A percentile compares a stretch with the other conserved stretches of the same genome.
Evolutionary conservation across 2,888 invertebrate genomes (phyloP).

Genomic region (Folsomia candida): DNA sequence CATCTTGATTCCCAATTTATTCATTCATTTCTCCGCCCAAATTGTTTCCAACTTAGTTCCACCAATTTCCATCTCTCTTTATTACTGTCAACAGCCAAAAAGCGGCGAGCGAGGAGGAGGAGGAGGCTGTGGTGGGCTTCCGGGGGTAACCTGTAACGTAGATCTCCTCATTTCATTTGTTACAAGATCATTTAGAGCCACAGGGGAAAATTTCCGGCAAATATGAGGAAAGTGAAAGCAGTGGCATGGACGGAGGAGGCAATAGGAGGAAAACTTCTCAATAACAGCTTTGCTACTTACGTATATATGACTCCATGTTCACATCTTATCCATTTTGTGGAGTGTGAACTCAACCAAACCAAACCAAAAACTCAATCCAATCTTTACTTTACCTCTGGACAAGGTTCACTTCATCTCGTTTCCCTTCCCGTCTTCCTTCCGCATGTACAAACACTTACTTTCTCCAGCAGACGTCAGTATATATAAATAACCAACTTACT

Average conservation of each 20-base stretch:
- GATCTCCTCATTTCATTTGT: no score
- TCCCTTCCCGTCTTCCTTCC: not conserved
- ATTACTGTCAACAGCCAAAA: conserved; percentile 1
- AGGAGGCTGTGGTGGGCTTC: no score
- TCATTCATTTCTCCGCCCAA: conserved; percentile 2
- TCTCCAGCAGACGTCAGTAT: not conserved
- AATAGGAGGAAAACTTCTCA: no score
- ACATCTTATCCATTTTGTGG: no score
- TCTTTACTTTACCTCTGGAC: not conserved
- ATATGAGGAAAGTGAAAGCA: no score
- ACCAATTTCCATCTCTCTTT: conserved; percentile 7
- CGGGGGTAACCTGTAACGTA: no score
- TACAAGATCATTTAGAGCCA: no score
- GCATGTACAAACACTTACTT: not conserved
- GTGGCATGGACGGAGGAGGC: no score
- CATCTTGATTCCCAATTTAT: conserved; percentile 8
- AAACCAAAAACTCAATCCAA: not conserved
- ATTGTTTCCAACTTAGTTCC: conserved; percentile 1
- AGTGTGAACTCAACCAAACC: not conserved
- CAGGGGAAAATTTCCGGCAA: no score
- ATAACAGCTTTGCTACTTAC: no score
- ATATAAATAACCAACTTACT: no score
- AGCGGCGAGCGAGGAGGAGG: not conserved
- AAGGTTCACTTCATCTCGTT: not conserved
- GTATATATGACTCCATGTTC: no score